Percentiles rank a stretch among this genome's conserved stretches.
These are phyloP conservation scores for Phrixothrix hirtus DNA, from an alignment of 2,888 invertebrate species.

Conservation along the genomic window DNA sequence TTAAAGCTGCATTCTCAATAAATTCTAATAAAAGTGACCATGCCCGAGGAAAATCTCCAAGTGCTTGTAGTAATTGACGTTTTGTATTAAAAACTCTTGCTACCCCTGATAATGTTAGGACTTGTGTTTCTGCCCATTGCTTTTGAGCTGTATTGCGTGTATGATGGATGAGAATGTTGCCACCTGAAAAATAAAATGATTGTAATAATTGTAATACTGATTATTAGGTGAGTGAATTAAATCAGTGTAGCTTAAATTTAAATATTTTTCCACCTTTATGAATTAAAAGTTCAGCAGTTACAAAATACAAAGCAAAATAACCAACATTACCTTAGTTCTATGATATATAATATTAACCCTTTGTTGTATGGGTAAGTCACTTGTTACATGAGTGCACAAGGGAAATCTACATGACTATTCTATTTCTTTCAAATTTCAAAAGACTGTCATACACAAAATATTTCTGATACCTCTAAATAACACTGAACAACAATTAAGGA, in stretches of 20 bases:
- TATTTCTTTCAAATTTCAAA: too few relatives aligned
- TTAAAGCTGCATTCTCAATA: constrained; percentile 89
- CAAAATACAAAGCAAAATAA: too few relatives aligned
- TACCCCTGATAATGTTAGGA: constrained; percentile 86
- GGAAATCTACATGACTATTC: too few relatives aligned
- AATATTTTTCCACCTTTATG: background rate
- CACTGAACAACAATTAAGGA: too few relatives aligned
- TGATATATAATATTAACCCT: too few relatives aligned
- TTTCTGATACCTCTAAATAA: too few relatives aligned
- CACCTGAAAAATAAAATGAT: constrained; percentile 54
- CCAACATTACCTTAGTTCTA: too few relatives aligned
- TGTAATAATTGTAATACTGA: background rate
- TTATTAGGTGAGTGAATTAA: background rate
- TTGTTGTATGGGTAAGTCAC: too few relatives aligned
- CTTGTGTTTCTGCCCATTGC: constrained; percentile 99
- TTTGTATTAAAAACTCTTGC: constrained; percentile 92
- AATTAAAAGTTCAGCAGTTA: background rate
- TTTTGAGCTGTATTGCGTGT: constrained; percentile 98
- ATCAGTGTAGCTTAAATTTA: background rate
- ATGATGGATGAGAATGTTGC: constrained; percentile 96
- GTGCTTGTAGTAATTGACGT: constrained; percentile 76
- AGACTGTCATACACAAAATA: too few relatives aligned
- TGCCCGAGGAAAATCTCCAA: constrained; percentile 90
- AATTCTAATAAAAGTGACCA: constrained; percentile 94
- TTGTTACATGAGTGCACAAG: too few relatives aligned